Conservation (phyloP, 2,113 vertebrate genomes). For the Chionodraco myersi region DNA sequence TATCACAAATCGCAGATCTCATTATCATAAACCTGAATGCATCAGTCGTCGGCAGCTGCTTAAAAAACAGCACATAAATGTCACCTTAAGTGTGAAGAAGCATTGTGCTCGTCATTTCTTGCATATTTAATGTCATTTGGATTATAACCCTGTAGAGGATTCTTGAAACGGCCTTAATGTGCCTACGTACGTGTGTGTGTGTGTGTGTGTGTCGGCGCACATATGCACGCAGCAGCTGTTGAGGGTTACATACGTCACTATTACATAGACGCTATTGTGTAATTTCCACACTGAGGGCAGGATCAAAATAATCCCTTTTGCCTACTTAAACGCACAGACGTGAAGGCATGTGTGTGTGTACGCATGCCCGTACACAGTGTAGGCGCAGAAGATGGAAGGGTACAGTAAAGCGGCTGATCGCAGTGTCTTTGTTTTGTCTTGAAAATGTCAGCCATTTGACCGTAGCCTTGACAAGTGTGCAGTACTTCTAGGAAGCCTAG, state of each 20-base stretch:
- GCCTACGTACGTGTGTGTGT: background rate
- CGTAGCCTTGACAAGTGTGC: constrained; percentile 75
- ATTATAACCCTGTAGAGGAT: constrained; percentile 22
- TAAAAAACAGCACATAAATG: constrained; percentile 7
- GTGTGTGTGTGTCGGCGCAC: background rate
- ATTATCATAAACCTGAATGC: constrained; percentile 29
- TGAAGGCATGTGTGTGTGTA: constrained; percentile 10
- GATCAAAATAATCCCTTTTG: constrained; percentile 73
- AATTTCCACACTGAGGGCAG: constrained; percentile 60
- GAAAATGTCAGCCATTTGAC: constrained; percentile 77
- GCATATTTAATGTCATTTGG: constrained; percentile 8
- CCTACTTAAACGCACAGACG: constrained; percentile 56
- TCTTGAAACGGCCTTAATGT: background rate
- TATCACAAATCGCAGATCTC: constrained; percentile 19
- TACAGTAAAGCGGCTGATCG: constrained; percentile 66
- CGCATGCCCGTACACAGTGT: constrained; percentile 5
- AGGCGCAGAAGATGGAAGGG: constrained; percentile 14
- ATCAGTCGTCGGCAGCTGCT: background rate
- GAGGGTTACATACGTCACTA: constrained; percentile 62
- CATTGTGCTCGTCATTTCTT: background rate
- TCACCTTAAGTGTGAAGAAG: constrained; percentile 12
- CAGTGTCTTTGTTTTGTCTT: constrained; percentile 78
- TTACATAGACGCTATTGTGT: constrained; percentile 65
- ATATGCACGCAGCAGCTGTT: constrained; percentile 51
- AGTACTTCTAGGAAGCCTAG: constrained; percentile 67